phyloP scores from a whole-genome alignment of 2,113 vertebrate genomes.

The Cheirogaleus medius region DNA sequence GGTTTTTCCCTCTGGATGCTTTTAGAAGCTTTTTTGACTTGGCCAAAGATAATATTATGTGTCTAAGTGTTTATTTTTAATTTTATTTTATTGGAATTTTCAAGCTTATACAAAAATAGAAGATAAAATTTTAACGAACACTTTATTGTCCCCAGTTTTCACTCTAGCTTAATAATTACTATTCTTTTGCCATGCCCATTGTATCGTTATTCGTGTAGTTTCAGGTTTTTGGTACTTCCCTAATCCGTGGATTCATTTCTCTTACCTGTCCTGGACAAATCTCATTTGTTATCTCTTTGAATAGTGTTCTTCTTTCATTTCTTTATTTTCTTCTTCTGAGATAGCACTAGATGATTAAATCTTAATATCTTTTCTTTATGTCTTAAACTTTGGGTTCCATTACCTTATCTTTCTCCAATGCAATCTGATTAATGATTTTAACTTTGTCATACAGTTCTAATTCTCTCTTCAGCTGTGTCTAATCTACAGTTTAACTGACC shows the following conservation, averaged over 20 bases:
- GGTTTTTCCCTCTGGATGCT: background rate
- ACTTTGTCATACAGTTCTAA: background rate
- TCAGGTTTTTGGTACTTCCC: background rate
- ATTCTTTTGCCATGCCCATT: background rate
- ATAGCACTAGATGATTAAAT: background rate
- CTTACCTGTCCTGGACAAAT: background rate
- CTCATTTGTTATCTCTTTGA: background rate
- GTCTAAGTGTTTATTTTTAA: background rate
- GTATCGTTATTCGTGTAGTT: background rate
- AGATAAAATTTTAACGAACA: background rate
- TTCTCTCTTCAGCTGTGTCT: slow-evolving; percentile 1
- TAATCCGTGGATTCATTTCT: background rate
- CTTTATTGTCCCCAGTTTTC: background rate
- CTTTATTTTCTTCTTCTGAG: background rate
- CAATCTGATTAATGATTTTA: background rate
- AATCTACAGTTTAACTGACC: background rate
- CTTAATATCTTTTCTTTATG: background rate
- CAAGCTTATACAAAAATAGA: background rate
- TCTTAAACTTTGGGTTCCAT: background rate
- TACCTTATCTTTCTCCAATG: background rate
- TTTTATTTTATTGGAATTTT: background rate
- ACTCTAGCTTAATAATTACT: background rate
- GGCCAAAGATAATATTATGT: background rate
- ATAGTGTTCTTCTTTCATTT: background rate
- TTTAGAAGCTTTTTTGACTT: background rate